Base-by-base conservation (phyloP, 2,797 vertebrate species). In the Acanthurus tractus region DNA sequence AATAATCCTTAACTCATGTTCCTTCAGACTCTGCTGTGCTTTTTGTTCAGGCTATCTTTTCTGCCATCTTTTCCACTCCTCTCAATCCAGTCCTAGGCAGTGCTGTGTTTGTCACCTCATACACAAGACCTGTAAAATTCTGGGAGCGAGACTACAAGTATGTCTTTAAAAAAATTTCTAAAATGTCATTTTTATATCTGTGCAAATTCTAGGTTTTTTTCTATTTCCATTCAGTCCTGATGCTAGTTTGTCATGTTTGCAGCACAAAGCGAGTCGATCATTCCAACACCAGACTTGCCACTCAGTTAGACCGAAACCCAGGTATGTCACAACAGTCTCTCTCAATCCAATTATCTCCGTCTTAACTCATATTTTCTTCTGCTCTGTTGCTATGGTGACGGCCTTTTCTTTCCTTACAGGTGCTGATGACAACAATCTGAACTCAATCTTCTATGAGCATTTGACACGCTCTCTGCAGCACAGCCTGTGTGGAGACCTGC, bases 91-190 rank as follows among this genome's bases (percentile, higher is more conserved):
- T 99, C 79, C 93, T 99, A 69, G 98, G 98, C 88, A 99, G 98
- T 84, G 98, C 98, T 81, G 98, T 99, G 88, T 99, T 99, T 81
- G 97, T 99, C 94, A 99, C 98, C 62, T 99, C 98, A 0, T 99
- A 99, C 29, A 97, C 98, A 22, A 95, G 98, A 77, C 98, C 98
- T 59, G 97, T 99, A 53, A 99, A 98, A 81, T 99, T 99, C 95
- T 99, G 98, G 98, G 98, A 99, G 86, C 96, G 98, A 91, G 97
- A 99, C 89, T 99, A 99, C 93, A 99, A 99, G 98, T 99, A 95
- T 45, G 86, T 74, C 22, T 67, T 45, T 25, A 12, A 15, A 17
- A 20, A 14, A 40, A 20, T 6, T 0, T 23, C 1, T 61, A 2
- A 52, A 29, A 18, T 70, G 11, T 44, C 11, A 36, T 4, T 10